Evolutionary conservation across 2,797 vertebrate genomes (phyloP).

Genomic region (Knipowitschia caucasica): DNA sequence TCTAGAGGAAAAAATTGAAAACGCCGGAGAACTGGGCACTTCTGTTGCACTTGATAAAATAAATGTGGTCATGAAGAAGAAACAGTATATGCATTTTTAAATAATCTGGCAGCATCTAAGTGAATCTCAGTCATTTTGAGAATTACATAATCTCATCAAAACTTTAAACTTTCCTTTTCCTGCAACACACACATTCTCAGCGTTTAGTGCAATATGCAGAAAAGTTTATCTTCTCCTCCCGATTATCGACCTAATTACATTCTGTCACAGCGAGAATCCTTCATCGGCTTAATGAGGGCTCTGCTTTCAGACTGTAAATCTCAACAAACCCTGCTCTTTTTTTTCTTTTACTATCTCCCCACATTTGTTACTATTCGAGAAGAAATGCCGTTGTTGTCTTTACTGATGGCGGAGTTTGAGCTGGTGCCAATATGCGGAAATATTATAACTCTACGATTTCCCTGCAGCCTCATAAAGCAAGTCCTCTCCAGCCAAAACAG

Average conservation of each 20-base stretch:
- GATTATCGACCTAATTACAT: slow-evolving; percentile 50
- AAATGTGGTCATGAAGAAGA: no score
- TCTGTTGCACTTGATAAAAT: no score
- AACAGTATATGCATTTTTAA: not conserved
- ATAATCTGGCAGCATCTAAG: not conserved
- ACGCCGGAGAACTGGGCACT: no score
- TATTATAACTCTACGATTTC: slow-evolving; percentile 48
- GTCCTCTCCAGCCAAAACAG: slow-evolving; percentile 36
- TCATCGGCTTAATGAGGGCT: slow-evolving; percentile 53
- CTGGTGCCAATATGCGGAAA: slow-evolving; percentile 46
- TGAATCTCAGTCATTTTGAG: not conserved
- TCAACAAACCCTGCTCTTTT: slow-evolving; percentile 22
- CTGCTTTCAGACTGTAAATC: slow-evolving; percentile 25
- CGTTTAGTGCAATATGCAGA: slow-evolving; percentile 18
- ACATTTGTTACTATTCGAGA: slow-evolving; percentile 13
- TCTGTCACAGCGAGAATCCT: slow-evolving; percentile 45
- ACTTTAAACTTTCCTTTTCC: slow-evolving; percentile 9
- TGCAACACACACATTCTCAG: slow-evolving; percentile 7
- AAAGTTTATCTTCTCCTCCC: slow-evolving; percentile 22
- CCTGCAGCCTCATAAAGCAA: slow-evolving; percentile 26
- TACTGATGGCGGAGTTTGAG: slow-evolving; percentile 38
- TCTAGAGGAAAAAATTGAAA: no score
- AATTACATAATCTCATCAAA: slow-evolving; percentile 10
- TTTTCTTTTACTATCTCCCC: slow-evolving; percentile 11
- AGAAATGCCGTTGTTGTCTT: slow-evolving; percentile 27